phyloP scores from a whole-genome alignment of 2,888 invertebrate species.

The Salpingus planirostris region DNA sequence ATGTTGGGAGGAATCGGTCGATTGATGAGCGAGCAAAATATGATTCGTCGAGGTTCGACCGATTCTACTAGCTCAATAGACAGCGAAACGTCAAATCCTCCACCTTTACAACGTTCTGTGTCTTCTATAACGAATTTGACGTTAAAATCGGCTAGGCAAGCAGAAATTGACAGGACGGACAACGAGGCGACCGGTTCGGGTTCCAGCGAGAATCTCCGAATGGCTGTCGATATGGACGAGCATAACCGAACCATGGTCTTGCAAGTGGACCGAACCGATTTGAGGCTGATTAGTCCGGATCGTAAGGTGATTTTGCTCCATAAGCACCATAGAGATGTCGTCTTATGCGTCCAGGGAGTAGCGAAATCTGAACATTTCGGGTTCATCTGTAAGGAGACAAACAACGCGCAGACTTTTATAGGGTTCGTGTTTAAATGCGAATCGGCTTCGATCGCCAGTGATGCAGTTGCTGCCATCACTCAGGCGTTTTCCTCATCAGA shows the following conservation, averaged over 20 bases:
- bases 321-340: conserved; percentile 80
- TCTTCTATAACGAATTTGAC: conserved; percentile 23
- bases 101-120: conserved; percentile 23
- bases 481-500: conserved; percentile 56
- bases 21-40: conserved; percentile 31
- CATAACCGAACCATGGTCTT: conserved; percentile 92
- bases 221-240: conserved; percentile 42
- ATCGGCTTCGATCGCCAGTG: conserved; percentile 70
- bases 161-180: conserved; percentile 5
- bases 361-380: conserved; percentile 80
- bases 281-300: conserved; percentile 87
- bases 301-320: conserved; percentile 82
- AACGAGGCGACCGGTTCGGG: background rate
- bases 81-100: conserved; percentile 12
- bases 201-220: background rate
- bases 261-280: conserved; percentile 76
- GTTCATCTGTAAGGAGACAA: conserved; percentile 79
- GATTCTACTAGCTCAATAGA: conserved; percentile 24
- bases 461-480: conserved; percentile 69
- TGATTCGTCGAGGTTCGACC: conserved; percentile 37
- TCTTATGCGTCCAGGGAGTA: conserved; percentile 80
- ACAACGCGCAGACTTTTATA: conserved; percentile 54
- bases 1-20: conserved; percentile 28
- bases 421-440: conserved; percentile 89
- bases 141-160: conserved; percentile 2